Evolutionary conservation across 2,113 vertebrate species (phyloP), one percentile per base, ranked within the genome.

Genomic region (Murina feae): DNA sequence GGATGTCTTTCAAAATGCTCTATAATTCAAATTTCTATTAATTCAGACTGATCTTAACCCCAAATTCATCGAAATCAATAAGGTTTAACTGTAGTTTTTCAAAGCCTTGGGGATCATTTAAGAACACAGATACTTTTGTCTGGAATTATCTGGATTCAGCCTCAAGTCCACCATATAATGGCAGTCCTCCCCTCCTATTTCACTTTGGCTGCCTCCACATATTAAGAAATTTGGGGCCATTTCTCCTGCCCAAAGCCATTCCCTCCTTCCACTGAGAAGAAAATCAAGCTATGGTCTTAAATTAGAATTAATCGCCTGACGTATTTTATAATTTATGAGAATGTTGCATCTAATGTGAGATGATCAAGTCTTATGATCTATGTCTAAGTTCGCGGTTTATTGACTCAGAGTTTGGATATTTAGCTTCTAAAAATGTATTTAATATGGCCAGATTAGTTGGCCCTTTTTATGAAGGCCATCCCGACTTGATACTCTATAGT

Each of bases 381-480:
- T 78, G 66, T 75, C 71, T 90, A 90, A 47, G 6, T 71, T 92
- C 86, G 37, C 49, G 30, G 5, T 21, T 95, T 98, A 97, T 97
- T 97, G 91, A 96, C 44, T 3, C 0, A 63, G 95, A 95, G 88
- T 81, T 94, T 96, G 93, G 78, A 37, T 93, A 76, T 92, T 96
- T 81, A 66, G 69, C 65, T 79, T 96, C 95, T 94, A 74, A 91
- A 97, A 95, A 88, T 90, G 75, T 80, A 96, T 96, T 97, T 97
- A 96, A 97, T 97, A 96, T 97, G 95, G 91, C 51, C 95, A 97
- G 96, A 96, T 97, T 97, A 96, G 94, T 84, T 83, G 91, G 89
- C 49, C 68, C 90, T 86, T 93, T 89, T 76, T 65, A 63, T 0
- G 95, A 96, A 97, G 94, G 80, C 96, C 90, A 96, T 68, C 53